Base-by-base conservation (phyloP, 2,888 invertebrate species). In the Volucella inanis region DNA sequence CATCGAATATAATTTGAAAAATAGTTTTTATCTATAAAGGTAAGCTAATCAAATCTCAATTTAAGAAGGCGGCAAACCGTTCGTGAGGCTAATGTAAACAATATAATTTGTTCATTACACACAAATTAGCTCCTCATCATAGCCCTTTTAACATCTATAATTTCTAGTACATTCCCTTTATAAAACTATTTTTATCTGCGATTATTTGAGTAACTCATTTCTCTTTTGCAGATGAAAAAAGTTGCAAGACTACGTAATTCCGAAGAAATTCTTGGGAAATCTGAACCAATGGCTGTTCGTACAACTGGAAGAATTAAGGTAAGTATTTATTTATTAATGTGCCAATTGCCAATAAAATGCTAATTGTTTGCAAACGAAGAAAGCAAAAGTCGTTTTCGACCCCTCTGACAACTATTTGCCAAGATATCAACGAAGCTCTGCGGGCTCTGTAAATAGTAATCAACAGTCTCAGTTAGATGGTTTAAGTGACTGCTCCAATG, bases 341-440 rank as follows among this genome's bases (percentile, higher is more conserved):
- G 41, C 14, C 38, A 47, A 55, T 14, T 14, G 9, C 11, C 0
- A 1, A 10, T 1, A 3, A 4, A 18, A 22, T 71, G n/a, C 0
- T 62, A 45, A 31, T 2, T 41, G 8, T 50, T 72, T 68, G 10
- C 38, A 0, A 1, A 55, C 1, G 15, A 43, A 95, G 94, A 95
- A 96, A 93, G 96, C 96, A 0, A 96, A 96, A 90, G 96, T 96
- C 90, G 96, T 97, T 0, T 97, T 97, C 90, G 97, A 97, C 92
- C 97, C 97, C 2, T 97, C 97, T 0, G 96, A 97, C 89, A 95
- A 95, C 87, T 96, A 96, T 91, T 92, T 96, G 47, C 96, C 96
- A 10, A 90, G 90, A 67, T 87, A 90, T 54, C 88, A 88, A 54
- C 88, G 88, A 15, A 70, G 72, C 8, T 82, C 87, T 49, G 54